phyloP scores from a whole-genome alignment of 2,113 vertebrate genomes.

The Gallinago media region DNA sequence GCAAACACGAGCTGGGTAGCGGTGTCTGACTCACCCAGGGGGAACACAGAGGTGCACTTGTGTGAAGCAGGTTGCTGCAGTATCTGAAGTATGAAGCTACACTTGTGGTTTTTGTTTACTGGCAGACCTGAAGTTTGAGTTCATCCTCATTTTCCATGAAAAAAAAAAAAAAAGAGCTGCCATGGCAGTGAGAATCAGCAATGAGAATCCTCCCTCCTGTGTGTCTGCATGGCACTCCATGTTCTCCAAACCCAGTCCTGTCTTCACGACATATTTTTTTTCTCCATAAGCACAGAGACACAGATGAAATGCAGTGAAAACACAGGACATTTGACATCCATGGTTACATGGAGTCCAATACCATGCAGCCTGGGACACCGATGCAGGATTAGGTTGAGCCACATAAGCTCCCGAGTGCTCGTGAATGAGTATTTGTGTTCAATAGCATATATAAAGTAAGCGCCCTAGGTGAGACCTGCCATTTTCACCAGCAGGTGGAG shows the following conservation, averaged over 20 bases:
- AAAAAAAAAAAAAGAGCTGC: not conserved
- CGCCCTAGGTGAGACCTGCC: not conserved
- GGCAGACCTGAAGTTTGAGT: not conserved
- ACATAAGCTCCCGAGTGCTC: not conserved
- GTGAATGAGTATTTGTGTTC: not conserved
- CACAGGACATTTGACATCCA: too few species aligned
- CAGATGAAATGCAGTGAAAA: not conserved
- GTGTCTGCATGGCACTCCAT: accelerated
- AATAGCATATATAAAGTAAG: not conserved
- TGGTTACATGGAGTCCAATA: not conserved
- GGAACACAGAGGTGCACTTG: not conserved
- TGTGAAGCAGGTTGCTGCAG: not conserved
- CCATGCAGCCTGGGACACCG: too few species aligned
- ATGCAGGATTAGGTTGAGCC: not conserved
- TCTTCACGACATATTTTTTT: not conserved
- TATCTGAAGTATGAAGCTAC: not conserved
- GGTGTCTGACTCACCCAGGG: not conserved
- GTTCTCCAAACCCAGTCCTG: not conserved
- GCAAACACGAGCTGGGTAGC: not conserved
- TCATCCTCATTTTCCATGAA: not conserved
- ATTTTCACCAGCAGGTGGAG: not conserved
- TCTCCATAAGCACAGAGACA: not conserved
- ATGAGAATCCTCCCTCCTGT: not conserved
- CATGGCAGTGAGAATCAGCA: accelerated
- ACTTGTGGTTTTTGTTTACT: not conserved